Evolutionary conservation across 2,888 invertebrate species (phyloP), one percentile per base, ranked within the genome.

Genomic region (Andrena dorsata): DNA sequence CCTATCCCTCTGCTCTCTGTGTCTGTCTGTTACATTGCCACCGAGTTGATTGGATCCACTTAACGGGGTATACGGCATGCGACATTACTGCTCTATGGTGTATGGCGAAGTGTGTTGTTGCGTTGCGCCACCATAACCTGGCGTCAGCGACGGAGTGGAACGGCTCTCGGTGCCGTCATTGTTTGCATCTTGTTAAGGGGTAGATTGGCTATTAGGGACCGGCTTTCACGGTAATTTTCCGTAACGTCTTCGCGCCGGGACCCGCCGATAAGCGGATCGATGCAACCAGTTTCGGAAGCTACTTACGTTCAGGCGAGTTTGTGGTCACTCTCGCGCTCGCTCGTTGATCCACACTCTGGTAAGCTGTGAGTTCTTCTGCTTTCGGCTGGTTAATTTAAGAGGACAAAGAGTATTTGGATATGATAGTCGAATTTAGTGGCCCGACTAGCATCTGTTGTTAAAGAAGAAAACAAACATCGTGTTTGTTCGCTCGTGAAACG

Each of bases 31-130:
- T 88, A 86, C 86, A 86, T 86, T 90, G 91, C 91, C 90, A 91
- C 91, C 87, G 92, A 92, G 92, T 93, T 93, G 93, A 94, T 93
- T 93, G 93, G 93, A 93, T 93, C 93, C 93, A 94, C 93, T 94
- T 93, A 93, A 92, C 91, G 90, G 91, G 89, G 90, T 92, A 92
- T 91, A 91, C 90, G 91, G 90, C 87, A 90, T 90, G 90, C 90
- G 91, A 91, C 93, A 91, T 93, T 93, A 92, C 92, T 91, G 92
- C 90, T 93, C 91, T 92, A 93, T 92, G 93, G 92, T 92, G 91
- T 92, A 93, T 91, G 90, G 88, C 91, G 81, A 91, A 91, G 90
- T 89, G 88, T 87, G 88, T 88, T 88, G 87, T 86, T 82, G 86
- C 87, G 86, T 90, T 87, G 88, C 90, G 88, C 90, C 90, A 90